phyloP scores from a whole-genome alignment of 2,113 vertebrate species.

The Myiopsitta monachus region DNA sequence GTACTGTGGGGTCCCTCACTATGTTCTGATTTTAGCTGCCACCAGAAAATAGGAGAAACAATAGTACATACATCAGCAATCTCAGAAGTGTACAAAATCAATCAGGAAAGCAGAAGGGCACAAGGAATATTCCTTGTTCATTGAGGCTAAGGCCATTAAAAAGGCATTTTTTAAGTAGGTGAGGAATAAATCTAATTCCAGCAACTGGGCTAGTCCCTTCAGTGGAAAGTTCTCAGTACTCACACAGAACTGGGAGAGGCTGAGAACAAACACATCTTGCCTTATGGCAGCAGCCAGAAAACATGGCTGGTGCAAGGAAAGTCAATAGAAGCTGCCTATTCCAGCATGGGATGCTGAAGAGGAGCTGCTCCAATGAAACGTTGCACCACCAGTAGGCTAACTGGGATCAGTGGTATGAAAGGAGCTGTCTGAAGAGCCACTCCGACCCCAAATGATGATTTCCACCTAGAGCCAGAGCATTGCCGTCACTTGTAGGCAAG shows the following conservation, averaged over 20 bases:
- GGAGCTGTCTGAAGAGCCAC: neutral
- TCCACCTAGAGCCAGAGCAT: neutral
- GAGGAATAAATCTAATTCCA: neutral
- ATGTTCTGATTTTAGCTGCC: neutral
- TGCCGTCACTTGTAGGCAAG: fast-evolving
- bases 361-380: fast-evolving
- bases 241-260: neutral
- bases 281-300: neutral
- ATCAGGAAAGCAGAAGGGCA: neutral
- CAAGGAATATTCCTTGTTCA: neutral
- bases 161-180: neutral
- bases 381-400: neutral
- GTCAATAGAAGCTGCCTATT: neutral
- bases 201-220: neutral
- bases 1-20: neutral
- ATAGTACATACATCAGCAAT: too few relatives aligned
- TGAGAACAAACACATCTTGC: neutral
- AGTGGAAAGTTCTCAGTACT: neutral
- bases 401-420: neutral
- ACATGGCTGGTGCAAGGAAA: fast-evolving
- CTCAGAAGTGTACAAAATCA: neutral
- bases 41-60: neutral
- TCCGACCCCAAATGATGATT: neutral
- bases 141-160: neutral
- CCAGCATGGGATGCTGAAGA: neutral